These are phyloP conservation scores for Gobio occitaniae DNA, from an alignment of 2,797 vertebrate species.

Conservation along the genomic window DNA sequence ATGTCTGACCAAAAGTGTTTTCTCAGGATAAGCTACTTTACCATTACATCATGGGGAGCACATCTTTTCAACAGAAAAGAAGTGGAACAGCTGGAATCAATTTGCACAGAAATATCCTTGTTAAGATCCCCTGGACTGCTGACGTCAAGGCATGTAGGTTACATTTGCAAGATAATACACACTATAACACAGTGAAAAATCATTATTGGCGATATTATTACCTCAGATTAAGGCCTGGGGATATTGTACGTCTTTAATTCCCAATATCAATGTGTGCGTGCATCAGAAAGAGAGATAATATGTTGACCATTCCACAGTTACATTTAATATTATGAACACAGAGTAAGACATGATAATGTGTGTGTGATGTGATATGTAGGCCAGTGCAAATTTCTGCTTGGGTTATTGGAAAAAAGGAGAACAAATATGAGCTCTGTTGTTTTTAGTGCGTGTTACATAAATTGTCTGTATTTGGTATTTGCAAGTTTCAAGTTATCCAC, in stretches of 20 bases:
- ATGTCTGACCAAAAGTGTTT: background rate
- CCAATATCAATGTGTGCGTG: background rate
- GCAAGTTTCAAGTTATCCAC: background rate
- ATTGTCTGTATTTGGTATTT: background rate
- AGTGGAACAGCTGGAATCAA: background rate
- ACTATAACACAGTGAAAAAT: background rate
- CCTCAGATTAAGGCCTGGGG: background rate
- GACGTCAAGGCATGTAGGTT: background rate
- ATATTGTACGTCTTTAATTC: background rate
- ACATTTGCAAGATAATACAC: background rate
- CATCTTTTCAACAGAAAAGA: background rate
- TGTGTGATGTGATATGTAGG: constrained; percentile 44
- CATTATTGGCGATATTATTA: background rate
- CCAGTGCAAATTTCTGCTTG: constrained; percentile 5
- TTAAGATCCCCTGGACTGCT: background rate
- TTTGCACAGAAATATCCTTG: background rate
- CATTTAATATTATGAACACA: background rate
- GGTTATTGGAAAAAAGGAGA: background rate
- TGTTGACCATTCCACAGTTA: background rate
- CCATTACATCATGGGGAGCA: constrained; percentile 2
- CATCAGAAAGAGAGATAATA: background rate
- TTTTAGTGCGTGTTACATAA: background rate
- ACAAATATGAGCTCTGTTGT: constrained; percentile 7
- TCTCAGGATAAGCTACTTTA: background rate
- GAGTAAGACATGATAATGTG: constrained; percentile 21